A percentile compares a stretch with the other conserved stretches of the same genome.
These are phyloP conservation scores for Drosophila teissieri DNA, from an alignment of 1,140 invertebrate genomes.

Conservation along the genomic window DNA sequence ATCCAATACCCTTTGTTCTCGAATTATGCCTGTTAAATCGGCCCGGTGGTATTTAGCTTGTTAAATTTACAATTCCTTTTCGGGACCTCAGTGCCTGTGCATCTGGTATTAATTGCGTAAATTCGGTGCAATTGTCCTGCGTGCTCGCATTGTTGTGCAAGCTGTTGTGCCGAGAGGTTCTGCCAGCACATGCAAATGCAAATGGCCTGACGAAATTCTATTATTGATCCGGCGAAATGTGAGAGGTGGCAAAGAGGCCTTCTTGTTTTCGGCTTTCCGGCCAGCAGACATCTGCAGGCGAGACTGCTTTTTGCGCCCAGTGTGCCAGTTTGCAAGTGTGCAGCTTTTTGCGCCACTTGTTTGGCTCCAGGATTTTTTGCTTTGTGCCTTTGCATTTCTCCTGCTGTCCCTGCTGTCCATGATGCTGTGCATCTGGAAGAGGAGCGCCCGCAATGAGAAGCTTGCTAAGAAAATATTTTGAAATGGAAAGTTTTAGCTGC, in stretches of 20 bases:
- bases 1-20: neutral
- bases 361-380: neutral
- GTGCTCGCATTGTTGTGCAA: constrained; percentile 10
- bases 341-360: constrained; percentile 1
- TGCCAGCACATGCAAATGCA: constrained; percentile 29
- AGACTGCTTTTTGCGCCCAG: constrained; percentile 26
- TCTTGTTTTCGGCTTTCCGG: constrained; percentile 5
- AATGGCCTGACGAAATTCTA: constrained; percentile 36
- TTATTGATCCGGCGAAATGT: constrained; percentile 27
- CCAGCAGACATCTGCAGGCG: constrained; percentile 22
- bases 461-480: constrained; percentile 53
- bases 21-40: constrained; percentile 28
- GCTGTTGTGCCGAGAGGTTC: neutral
- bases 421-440: constrained; percentile 25
- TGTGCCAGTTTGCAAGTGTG: too few species aligned
- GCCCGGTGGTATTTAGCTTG: constrained; percentile 6
- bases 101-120: constrained; percentile 32
- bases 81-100: constrained; percentile 5
- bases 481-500: constrained; percentile 47
- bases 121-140: constrained; percentile 35
- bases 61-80: constrained; percentile 23
- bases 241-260: constrained; percentile 9
- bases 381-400: neutral
- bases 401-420: constrained; percentile 12
- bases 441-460: constrained; percentile 38